Evolutionary conservation across 2,797 vertebrate genomes (phyloP), one percentile per base, ranked within the genome.

Genomic region (Onychomys arenicola): DNA sequence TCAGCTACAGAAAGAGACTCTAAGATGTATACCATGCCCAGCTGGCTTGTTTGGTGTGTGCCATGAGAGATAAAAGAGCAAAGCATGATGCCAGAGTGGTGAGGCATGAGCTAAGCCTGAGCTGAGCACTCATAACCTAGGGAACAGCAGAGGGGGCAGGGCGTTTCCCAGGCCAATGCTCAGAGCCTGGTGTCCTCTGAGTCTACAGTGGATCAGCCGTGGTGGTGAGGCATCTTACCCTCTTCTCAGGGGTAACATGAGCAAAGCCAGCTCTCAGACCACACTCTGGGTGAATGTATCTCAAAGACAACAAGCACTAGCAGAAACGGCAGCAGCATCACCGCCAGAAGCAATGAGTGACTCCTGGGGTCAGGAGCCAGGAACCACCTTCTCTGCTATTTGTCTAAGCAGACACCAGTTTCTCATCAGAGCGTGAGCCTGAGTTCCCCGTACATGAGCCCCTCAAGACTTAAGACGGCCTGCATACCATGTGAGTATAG

Each of bases 211-310:
- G 84, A 81, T 61, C 86, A 40, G 83, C 61, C 52, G 2, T 0
- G 0, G 34, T 4, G 40, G 27, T 67, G 8, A 59, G 77, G 21
- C 2, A 2, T 32, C 77, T 21, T 4, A 0, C 40, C n/a, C 16
- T 80, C 61, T 49, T 77, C 27, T 88, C 34, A 1, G 1, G 19
- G 46, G 40, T 21, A 23, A 25, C 0, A 11, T 49, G 63, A 59
- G 86, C 34, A 69, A 75, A 83, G 63, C 29, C 69, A 19, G 55
- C 75, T 91, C 75, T 92, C 4, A 0, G 89, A 27, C 67, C 49
- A 37, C 46, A 46, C 75, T 55, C 78, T 4, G 14, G 2, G 27
- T 11, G 55, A 52, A 27, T 9, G 57, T 43, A 59, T 46, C 83
- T 77, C 82, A 63, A 77, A 95, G 27, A 37, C 57, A 71, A 27